A percentile compares a stretch with the other conserved stretches of the same genome.
Evolutionary conservation across 2,888 invertebrate genomes (phyloP).

Genomic region (Yponomeuta plumbellus): DNA sequence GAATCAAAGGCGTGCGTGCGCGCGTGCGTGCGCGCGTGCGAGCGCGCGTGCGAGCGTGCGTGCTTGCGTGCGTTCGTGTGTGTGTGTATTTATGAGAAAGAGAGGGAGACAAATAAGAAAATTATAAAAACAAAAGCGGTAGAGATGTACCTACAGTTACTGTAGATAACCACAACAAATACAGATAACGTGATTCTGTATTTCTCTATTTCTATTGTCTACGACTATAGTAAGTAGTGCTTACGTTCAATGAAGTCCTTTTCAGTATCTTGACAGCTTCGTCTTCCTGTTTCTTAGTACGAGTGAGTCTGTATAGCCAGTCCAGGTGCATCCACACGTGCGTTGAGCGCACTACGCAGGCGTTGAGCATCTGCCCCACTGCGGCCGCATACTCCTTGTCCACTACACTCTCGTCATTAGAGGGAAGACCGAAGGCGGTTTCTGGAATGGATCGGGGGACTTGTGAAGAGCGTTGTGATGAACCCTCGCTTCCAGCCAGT

Average conservation of each 20-base stretch:
- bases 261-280: constrained; percentile 29
- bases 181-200: too few relatives aligned
- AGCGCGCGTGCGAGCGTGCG: too few relatives aligned
- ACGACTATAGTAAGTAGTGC: not conserved
- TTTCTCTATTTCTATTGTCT: too few relatives aligned
- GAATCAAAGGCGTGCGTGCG: too few relatives aligned
- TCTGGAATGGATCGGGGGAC: constrained; percentile 25
- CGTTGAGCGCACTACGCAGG: constrained; percentile 18
- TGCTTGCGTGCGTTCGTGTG: too few relatives aligned
- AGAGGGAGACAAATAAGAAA: too few relatives aligned
- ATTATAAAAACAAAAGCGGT: too few relatives aligned
- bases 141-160: too few relatives aligned
- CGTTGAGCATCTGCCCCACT: constrained; percentile 29
- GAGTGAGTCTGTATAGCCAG: constrained; percentile 30
- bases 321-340: constrained; percentile 33
- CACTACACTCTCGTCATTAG: constrained; percentile 28
- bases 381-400: constrained; percentile 33
- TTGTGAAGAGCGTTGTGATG: not conserved
- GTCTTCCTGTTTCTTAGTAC: constrained; percentile 31
- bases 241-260: constrained; percentile 33
- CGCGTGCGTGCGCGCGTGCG: too few relatives aligned
- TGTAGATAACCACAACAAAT: too few relatives aligned
- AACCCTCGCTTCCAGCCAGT: not conserved
- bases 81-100: too few relatives aligned
- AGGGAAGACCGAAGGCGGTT: constrained; percentile 33